Conservation (phyloP, 2,113 vertebrate species). For the Myrmophylax atrothorax region DNA sequence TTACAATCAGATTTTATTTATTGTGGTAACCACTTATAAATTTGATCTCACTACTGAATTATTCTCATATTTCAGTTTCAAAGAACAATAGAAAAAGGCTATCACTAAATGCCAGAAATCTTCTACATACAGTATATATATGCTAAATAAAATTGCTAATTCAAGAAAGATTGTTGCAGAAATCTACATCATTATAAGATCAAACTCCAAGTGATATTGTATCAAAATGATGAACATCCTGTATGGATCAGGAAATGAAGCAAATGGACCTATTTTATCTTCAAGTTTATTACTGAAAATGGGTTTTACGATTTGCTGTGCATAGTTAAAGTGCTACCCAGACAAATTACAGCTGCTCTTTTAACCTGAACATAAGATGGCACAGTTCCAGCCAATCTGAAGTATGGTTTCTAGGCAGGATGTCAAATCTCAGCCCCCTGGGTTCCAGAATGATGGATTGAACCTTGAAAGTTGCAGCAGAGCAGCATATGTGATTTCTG, state of each 20-base stretch:
- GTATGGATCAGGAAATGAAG: constrained; percentile 57
- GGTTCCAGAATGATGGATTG: constrained; percentile 70
- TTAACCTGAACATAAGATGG: constrained; percentile 76
- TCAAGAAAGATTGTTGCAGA: constrained; percentile 33
- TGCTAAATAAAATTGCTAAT: constrained; percentile 29
- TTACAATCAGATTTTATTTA: background rate
- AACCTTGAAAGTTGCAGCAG: constrained; percentile 67
- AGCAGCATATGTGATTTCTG: constrained; percentile 67
- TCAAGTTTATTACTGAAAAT: constrained; percentile 68
- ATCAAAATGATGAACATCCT: constrained; percentile 52
- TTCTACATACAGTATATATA: background rate
- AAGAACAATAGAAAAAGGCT: constrained; percentile 24
- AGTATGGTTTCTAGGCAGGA: constrained; percentile 67
- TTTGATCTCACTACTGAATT: constrained; percentile 17
- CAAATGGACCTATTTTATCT: constrained; percentile 58
- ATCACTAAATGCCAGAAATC: background rate
- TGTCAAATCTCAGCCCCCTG: constrained; percentile 71
- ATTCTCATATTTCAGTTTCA: constrained; percentile 21
- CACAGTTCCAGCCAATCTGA: constrained; percentile 72
- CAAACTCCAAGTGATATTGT: constrained; percentile 27
- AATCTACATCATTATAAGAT: constrained; percentile 2
- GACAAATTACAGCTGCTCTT: constrained; percentile 77
- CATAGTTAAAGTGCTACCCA: constrained; percentile 70
- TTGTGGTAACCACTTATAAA: background rate
- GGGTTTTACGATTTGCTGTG: constrained; percentile 63